Percentiles rank a stretch among this genome's conserved stretches.
These are phyloP conservation scores for Ceryle rudis DNA, from an alignment of 2,797 vertebrate species.

Conservation along the genomic window DNA sequence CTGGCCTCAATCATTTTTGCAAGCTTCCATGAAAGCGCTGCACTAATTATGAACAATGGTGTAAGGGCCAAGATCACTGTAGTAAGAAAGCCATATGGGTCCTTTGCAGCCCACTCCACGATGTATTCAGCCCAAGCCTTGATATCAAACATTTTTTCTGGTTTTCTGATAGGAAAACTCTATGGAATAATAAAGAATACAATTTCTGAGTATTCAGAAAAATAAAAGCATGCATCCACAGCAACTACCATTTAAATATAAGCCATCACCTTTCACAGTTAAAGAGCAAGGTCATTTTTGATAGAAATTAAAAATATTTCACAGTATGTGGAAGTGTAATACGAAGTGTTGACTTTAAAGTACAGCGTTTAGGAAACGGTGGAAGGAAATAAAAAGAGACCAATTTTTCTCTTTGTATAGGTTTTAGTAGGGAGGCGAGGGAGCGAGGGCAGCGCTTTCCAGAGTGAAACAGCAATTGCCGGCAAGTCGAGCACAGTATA, in stretches of 20 bases:
- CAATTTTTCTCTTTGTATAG: accelerated
- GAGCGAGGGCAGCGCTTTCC: accelerated
- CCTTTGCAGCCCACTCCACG: slow-evolving; percentile 98
- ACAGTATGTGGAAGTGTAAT: too few relatives aligned
- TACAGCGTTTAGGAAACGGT: background rate
- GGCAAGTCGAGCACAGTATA: too few relatives aligned
- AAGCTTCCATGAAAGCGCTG: slow-evolving; percentile 95
- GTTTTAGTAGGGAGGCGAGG: accelerated
- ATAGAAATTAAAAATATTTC: background rate
- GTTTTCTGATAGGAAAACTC: slow-evolving; percentile 10
- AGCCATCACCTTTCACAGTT: background rate
- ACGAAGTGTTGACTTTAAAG: too few relatives aligned
- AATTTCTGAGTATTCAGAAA: background rate
- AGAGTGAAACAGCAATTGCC: accelerated
- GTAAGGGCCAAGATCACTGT: slow-evolving; percentile 96
- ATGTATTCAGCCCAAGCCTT: slow-evolving; percentile 95
- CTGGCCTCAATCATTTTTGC: slow-evolving; percentile 98
- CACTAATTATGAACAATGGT: slow-evolving; percentile 93
- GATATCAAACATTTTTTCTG: slow-evolving; percentile 89
- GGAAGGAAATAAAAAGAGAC: background rate
- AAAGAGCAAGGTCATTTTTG: background rate
- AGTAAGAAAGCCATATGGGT: slow-evolving; percentile 97
- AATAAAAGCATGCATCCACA: background rate
- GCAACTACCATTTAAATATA: accelerated
- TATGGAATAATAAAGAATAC: background rate